phyloP scores from a whole-genome alignment of 92 coral and sea anemone species.

The Porites divaricata region DNA sequence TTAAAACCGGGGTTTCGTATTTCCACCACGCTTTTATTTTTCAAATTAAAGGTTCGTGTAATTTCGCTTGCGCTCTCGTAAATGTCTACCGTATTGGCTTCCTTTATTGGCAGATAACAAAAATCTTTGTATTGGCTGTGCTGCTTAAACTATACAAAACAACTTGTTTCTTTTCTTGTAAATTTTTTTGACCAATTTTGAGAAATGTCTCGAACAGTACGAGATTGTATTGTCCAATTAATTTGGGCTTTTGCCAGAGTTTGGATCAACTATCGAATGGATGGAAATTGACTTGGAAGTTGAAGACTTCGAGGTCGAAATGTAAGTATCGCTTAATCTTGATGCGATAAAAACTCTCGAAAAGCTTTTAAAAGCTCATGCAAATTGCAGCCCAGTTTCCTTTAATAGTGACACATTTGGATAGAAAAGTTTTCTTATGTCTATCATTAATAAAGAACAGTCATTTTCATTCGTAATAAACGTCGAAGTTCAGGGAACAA shows the following conservation, averaged over 20 bases:
- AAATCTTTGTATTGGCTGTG: not conserved
- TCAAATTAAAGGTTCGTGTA: not conserved
- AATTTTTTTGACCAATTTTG: not conserved
- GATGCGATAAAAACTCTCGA: not conserved
- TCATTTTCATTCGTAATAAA: not conserved
- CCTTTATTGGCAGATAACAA: not conserved
- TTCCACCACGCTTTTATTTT: not conserved
- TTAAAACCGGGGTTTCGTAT: not conserved
- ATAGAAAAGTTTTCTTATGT: constrained; percentile 6
- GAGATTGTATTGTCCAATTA: not conserved
- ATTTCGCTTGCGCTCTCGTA: not conserved
- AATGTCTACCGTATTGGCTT: not conserved
- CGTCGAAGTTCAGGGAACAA: not conserved
- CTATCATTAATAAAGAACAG: constrained; percentile 9
- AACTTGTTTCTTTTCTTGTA: no score
- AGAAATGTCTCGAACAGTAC: not conserved
- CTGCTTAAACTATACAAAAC: not conserved
- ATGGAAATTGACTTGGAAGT: no score
- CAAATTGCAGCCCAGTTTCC: constrained; percentile 28
- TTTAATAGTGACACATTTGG: constrained; percentile 39
- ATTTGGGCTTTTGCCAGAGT: not conserved
- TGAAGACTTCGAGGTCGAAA: not conserved
- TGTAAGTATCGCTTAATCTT: constrained; percentile 6
- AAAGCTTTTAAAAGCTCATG: constrained; percentile 37
- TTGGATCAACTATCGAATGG: not conserved